A percentile compares a stretch with the other conserved stretches of the same genome.
Conservation (phyloP, 2,113 vertebrate species). For the Rissa tridactyla region DNA sequence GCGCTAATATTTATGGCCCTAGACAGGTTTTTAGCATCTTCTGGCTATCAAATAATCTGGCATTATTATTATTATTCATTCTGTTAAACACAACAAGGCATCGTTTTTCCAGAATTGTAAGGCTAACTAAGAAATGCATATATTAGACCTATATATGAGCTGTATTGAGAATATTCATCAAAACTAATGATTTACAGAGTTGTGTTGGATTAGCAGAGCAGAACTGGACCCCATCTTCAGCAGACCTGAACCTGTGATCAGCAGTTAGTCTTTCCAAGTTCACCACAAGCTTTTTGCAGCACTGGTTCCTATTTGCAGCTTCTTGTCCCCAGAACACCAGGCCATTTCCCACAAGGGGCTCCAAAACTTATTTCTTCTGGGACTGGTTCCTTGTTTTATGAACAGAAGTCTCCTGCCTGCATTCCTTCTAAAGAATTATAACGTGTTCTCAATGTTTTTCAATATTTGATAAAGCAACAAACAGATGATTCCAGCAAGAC, state of each 20-base stretch:
- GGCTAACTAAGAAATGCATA: background rate
- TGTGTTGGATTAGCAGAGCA: background rate
- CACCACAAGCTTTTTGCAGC: background rate
- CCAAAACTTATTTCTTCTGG: background rate
- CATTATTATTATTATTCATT: conserved; percentile 14
- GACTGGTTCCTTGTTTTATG: background rate
- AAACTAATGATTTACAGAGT: background rate
- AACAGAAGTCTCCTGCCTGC: background rate
- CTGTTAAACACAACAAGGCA: conserved; percentile 24
- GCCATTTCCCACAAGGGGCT: background rate
- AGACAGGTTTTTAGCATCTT: conserved; percentile 27
- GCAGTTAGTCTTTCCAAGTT: background rate
- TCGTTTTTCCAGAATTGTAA: conserved; percentile 33
- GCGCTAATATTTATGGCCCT: background rate
- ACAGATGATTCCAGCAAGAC: background rate
- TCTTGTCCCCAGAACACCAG: background rate
- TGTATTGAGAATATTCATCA: background rate
- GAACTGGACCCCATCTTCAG: background rate
- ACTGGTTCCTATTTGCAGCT: background rate
- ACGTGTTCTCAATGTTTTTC: background rate
- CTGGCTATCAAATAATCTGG: conserved; percentile 32
- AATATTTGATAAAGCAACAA: background rate
- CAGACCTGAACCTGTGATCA: background rate
- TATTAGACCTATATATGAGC: background rate
- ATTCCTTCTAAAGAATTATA: background rate